A percentile compares a stretch with the other conserved stretches of the same genome.
Conservation (phyloP, 2,888 invertebrate genomes). For the Parthenolecanium corni region DNA sequence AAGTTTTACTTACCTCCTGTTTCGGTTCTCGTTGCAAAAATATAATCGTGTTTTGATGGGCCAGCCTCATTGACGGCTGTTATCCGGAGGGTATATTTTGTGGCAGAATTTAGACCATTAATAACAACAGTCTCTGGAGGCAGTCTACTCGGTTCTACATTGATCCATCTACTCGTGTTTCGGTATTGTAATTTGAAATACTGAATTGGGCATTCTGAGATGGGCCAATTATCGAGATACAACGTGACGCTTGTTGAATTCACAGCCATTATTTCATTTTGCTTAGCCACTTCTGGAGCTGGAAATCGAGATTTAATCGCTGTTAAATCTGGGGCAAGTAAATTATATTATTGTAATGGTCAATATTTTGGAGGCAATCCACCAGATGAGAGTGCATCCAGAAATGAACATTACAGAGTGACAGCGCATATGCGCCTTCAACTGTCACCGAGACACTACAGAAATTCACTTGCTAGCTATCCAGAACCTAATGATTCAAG, state of each 20-base stretch:
- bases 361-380: no score
- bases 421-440: no score
- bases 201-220: slow-evolving; percentile 69
- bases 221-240: slow-evolving; percentile 71
- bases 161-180: slow-evolving; percentile 3
- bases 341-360: no score
- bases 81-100: slow-evolving; percentile 59
- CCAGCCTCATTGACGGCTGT: slow-evolving; percentile 65
- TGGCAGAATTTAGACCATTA: slow-evolving; percentile 45
- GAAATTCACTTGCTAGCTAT: no score
- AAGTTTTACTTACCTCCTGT: slow-evolving; percentile 47
- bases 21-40: slow-evolving; percentile 60
- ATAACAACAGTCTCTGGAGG: slow-evolving; percentile 29
- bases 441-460: no score
- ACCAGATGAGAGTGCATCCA: no score
- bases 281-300: slow-evolving; percentile 59
- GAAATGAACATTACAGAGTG: no score
- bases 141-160: slow-evolving; percentile 28
- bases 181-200: slow-evolving; percentile 59
- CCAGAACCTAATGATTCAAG: no score
- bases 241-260: slow-evolving; percentile 69
- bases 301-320: no score
- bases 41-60: slow-evolving; percentile 52
- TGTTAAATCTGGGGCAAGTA: no score
- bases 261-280: slow-evolving; percentile 60